Evolutionary conservation across 2,113 vertebrate species (phyloP), one percentile per base, ranked within the genome.

Genomic region (Amia ocellicauda): DNA sequence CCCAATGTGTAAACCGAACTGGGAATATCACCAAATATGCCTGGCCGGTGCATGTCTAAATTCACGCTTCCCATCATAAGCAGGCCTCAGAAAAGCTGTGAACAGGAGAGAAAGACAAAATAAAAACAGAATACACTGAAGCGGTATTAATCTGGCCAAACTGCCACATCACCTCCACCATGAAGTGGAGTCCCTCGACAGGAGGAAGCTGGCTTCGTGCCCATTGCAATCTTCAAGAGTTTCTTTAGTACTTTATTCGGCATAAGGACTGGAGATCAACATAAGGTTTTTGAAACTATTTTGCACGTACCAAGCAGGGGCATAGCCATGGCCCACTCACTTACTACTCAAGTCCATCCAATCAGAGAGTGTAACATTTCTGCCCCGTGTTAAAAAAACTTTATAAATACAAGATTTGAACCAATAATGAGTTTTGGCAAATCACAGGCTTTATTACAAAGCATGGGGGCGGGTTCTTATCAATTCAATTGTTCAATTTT

Each of bases 121-220:
- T 62, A 69, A 69, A 74, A 74, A 24, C 58, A 36, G 51, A 54
- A 54, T 54, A 54, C 24, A 54, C 24, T 54, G 14, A 28, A 60
- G 23, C 52, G 19, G 60, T 26, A 71, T 67, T 74, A 69, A 75
- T 63, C 64, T 51, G 49, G 10, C 59, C 23, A 22, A 19, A 22
- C 24, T 54, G 11, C 24, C 11, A 58, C 58, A 29, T 62, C 20
- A 24, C 69, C 64, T 68, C 64, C 54, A 67, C 67, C 47, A 40
- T 41, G 66, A 56, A 20, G 60, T 19, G 27, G 52, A 26, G 51
- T 54, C 51, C 51, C 51, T 20, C 5, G 51, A 2, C 20, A 54
- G 22, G 3, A 54, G 7, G 51, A 54, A 24, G 51, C 51, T 54
- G 51, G 51, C 51, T 4, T 3, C 3, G 10, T 23, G 51, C 51